Conservation (phyloP, 2,797 vertebrate genomes). For the Choloepus didactylus region DNA sequence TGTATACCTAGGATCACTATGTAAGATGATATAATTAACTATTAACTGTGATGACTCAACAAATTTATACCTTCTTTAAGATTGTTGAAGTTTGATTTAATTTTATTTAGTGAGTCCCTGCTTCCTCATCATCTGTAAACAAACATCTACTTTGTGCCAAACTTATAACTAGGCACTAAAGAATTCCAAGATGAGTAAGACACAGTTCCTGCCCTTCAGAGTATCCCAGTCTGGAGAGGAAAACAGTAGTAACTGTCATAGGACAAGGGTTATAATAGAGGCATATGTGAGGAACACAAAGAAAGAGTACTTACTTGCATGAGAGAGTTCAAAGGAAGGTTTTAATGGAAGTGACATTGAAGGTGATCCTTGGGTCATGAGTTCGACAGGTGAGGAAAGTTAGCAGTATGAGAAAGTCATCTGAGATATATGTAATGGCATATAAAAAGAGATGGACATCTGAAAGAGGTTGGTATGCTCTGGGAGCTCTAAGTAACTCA, state of each 20-base stretch:
- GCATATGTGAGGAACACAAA: not conserved
- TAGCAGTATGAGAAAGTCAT: not conserved
- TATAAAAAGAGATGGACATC: not conserved
- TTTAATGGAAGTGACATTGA: not conserved
- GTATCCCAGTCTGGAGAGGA: not conserved
- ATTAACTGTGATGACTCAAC: too few species aligned
- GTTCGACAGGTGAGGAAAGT: not conserved
- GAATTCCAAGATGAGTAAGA: not conserved
- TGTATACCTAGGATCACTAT: not conserved
- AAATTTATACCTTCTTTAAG: not conserved
- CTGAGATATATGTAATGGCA: not conserved
- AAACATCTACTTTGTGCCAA: not conserved
- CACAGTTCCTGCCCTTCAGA: not conserved
- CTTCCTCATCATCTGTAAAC: not conserved
- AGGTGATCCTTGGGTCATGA: not conserved
- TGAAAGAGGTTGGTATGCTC: not conserved
- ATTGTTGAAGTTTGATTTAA: not conserved
- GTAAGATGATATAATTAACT: too few species aligned
- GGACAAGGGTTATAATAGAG: not conserved
- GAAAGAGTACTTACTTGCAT: not conserved
- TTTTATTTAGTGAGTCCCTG: not conserved
- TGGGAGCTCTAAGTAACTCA: not conserved
- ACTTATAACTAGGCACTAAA: not conserved
- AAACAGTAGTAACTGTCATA: not conserved
- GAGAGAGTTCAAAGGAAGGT: not conserved